phyloP scores from a whole-genome alignment of 2,888 invertebrate genomes.

The Chrysolina americana region DNA sequence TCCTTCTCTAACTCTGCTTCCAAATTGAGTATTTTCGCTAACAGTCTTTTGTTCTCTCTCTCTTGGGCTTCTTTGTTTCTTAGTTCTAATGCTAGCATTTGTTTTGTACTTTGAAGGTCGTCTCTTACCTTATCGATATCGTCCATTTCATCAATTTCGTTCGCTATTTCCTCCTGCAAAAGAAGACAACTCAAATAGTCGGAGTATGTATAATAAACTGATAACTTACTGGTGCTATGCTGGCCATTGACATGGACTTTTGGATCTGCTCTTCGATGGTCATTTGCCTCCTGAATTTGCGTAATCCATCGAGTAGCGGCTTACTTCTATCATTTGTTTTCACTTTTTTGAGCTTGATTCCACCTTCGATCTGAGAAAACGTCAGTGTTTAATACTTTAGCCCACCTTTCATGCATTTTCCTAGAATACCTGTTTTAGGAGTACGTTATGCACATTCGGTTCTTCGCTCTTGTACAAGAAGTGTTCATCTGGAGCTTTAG shows the following conservation, averaged over 20 bases:
- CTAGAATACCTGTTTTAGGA: conserved; percentile 75
- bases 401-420: neutral
- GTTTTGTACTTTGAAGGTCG: conserved; percentile 92
- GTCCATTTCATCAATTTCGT: conserved; percentile 87
- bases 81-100: conserved; percentile 89
- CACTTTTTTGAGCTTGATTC: conserved; percentile 82
- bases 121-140: conserved; percentile 93
- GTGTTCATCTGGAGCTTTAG: conserved; percentile 79
- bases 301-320: conserved; percentile 85
- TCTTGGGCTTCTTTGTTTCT: conserved; percentile 85
- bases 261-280: conserved; percentile 92
- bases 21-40: conserved; percentile 83
- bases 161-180: conserved; percentile 64
- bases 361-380: conserved; percentile 78
- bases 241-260: conserved; percentile 82
- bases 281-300: conserved; percentile 90
- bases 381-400: conserved; percentile 8
- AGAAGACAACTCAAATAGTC: conserved; percentile 2
- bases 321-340: conserved; percentile 90
- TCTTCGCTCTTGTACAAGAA: conserved; percentile 92
- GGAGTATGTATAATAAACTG: neutral
- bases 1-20: conserved; percentile 86
- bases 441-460: conserved; percentile 83
- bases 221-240: conserved; percentile 70
- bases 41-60: conserved; percentile 86